phyloP scores from a whole-genome alignment of 1,140 invertebrate genomes.

The Pseudomyrmex pallidus region DNA sequence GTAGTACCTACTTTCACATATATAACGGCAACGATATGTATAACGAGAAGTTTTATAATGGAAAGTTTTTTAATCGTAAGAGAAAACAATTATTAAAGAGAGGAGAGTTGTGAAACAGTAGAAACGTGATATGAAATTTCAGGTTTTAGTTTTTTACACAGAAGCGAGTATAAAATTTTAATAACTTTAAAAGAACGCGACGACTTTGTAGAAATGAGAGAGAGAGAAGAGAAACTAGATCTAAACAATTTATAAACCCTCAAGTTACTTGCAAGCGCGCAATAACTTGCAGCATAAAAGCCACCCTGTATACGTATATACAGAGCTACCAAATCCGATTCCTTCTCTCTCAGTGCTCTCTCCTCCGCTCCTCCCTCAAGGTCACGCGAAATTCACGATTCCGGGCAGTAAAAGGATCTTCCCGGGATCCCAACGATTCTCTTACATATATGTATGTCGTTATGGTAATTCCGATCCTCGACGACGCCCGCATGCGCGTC shows the following conservation, averaged over 20 bases:
- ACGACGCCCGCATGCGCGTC: slow-evolving; percentile 57
- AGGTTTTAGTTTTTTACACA: no score
- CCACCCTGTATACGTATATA: slow-evolving; percentile 27
- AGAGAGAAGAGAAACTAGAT: not conserved
- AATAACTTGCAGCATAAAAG: slow-evolving; percentile 48
- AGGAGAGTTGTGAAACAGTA: no score
- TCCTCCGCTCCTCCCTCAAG: slow-evolving; percentile 42
- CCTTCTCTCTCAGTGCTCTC: slow-evolving; percentile 16
- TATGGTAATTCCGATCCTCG: slow-evolving; percentile 74
- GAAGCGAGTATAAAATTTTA: no score
- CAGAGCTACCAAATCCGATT: slow-evolving; percentile 23
- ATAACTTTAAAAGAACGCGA: no score
- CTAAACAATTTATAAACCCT: slow-evolving; percentile 49
- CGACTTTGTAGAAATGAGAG: not conserved
- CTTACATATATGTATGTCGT: slow-evolving; percentile 78
- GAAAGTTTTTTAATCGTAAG: no score
- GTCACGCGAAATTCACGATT: slow-evolving; percentile 70
- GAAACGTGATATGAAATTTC: no score
- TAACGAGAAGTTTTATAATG: no score
- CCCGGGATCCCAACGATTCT: slow-evolving; percentile 61
- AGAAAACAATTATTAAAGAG: no score
- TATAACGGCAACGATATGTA: no score
- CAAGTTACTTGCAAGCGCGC: slow-evolving; percentile 43
- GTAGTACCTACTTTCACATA: not conserved
- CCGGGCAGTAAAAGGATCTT: slow-evolving; percentile 61